Evolutionary conservation across 1,140 invertebrate species (phyloP), one percentile per base, ranked within the genome.

Genomic region (Euwallacea fornicatus): DNA sequence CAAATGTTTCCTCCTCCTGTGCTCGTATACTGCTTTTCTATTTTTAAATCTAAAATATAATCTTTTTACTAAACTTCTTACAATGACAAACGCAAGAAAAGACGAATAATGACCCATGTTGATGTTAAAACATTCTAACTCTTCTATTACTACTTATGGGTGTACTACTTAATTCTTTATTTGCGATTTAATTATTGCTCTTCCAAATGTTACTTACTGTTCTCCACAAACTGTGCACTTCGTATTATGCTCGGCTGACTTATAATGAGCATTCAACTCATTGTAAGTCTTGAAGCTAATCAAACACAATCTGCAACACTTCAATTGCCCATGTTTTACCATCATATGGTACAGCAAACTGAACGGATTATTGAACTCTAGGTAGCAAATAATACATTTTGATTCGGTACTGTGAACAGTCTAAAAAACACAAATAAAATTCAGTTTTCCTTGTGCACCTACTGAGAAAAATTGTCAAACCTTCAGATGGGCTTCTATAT

Each of bases 161-260:
- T 4, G 21, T 33, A 33, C 21, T 33, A 33, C 21, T 4, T 33
- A 33, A 33, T 33, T 33, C 21, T 33, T 33, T 33, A 33, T 33
- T 33, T 33, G 4, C 21, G 4, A 33, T 33, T 33, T 33, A 33
- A 33, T 4, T n/a, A n/a, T n/a, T 4, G 21, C 4, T 33, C 21
- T 33, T 4, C 4, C 21, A 33, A 33, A 1, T 33, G 4, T 33
- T 33, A 71, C 62, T 42, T 59, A 71, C 69, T 71, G 62, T 60
- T 66, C 56, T 58, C 54, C 54, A 71, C 69, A 71, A 59, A 71
- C 55, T 46, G 21, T 53, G 53, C 69, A 71, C 42, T 71, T 71
- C 2, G 61, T 71, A 43, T 71, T 71, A 60, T 71, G 69, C 41
- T 71, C 69, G 16, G 65, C 69, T n/a, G 69, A 71, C 50, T 71